Conservation (phyloP, 1,140 invertebrate species). For the Conus ventricosus region DNA sequence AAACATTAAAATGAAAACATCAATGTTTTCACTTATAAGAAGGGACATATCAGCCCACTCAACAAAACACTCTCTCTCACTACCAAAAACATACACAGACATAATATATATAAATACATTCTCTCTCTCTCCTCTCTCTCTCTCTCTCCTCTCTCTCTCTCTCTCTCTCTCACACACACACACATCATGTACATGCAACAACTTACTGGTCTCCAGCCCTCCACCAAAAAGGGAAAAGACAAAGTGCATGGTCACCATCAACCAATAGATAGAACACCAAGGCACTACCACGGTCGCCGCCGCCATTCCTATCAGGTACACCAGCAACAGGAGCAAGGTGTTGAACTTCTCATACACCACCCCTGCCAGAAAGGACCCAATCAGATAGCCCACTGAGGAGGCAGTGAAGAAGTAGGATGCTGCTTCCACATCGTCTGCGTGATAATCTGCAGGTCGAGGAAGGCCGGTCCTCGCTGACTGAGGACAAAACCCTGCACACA, state of each 20-base stretch:
- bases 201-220: slow-evolving; percentile 49
- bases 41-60: too few species aligned
- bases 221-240: slow-evolving; percentile 42
- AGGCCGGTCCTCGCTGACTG: slow-evolving; percentile 53
- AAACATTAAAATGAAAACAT: too few species aligned
- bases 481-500: slow-evolving; percentile 47
- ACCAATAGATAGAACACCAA: slow-evolving; percentile 48
- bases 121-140: too few species aligned
- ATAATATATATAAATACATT: too few species aligned
- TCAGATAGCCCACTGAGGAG: slow-evolving; percentile 50
- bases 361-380: slow-evolving; percentile 49
- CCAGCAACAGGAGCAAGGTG: slow-evolving; percentile 40
- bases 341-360: slow-evolving; percentile 49
- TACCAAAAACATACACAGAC: too few species aligned
- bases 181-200: background rate
- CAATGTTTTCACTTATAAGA: too few species aligned
- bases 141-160: too few species aligned
- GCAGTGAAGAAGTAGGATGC: slow-evolving; percentile 55
- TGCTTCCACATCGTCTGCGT: slow-evolving; percentile 46
- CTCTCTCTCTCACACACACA: too few species aligned
- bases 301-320: slow-evolving; percentile 33
- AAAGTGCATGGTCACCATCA: slow-evolving; percentile 49
- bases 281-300: slow-evolving; percentile 38
- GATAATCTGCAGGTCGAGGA: slow-evolving; percentile 60
- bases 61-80: too few species aligned